These are phyloP conservation scores for Gymnopithys bicolor DNA, from an alignment of 2,797 vertebrate species.

Conservation along the genomic window DNA sequence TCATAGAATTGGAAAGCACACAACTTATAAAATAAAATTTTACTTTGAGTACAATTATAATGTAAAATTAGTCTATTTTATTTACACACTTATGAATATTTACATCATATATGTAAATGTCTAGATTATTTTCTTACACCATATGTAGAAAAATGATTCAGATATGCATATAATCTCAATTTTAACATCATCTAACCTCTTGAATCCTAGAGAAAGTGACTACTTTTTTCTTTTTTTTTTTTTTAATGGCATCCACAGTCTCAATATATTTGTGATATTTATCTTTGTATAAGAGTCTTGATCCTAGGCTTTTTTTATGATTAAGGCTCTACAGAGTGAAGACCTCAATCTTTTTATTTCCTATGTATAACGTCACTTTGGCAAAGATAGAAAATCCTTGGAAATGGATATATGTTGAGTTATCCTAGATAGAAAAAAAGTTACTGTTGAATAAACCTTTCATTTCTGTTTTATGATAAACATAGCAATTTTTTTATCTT, in stretches of 20 bases:
- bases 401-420: neutral
- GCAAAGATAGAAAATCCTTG: neutral
- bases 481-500: neutral
- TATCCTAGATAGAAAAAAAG: neutral
- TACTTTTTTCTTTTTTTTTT: neutral
- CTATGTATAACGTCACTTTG: neutral
- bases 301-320: neutral
- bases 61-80: neutral
- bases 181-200: neutral
- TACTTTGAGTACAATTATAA: neutral
- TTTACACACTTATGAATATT: neutral
- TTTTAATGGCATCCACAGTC: neutral
- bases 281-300: neutral
- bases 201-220: neutral
- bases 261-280: neutral
- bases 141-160: neutral
- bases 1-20: neutral
- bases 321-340: neutral
- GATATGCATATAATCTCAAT: neutral
- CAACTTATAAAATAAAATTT: too few species aligned
- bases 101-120: neutral
- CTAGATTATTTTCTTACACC: neutral
- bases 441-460: neutral
- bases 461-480: neutral
- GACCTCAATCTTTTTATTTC: neutral